Conservation (phyloP, 2,888 invertebrate genomes). For the Papilio gigon region DNA sequence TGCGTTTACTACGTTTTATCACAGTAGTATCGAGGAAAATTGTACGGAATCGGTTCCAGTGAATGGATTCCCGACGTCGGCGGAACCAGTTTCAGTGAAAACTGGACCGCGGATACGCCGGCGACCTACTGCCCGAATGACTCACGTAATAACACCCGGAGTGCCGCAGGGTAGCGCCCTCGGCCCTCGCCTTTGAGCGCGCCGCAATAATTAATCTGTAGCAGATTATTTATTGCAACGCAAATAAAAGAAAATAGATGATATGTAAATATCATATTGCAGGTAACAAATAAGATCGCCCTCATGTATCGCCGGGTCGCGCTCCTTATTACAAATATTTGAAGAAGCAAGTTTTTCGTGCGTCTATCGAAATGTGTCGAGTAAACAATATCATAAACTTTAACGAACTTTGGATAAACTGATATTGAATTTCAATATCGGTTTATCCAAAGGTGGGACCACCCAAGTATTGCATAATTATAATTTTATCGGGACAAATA, state of each 20-base stretch:
- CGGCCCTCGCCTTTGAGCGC: slow-evolving; percentile 2
- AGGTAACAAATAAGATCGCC: neutral
- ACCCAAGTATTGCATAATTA: slow-evolving; percentile 8
- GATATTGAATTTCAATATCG: neutral
- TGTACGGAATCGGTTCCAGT: slow-evolving; percentile 45
- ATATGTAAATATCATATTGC: neutral
- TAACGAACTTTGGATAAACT: neutral
- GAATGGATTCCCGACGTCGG: slow-evolving; percentile 48
- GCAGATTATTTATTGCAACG: slow-evolving; percentile 1
- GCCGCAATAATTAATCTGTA: slow-evolving; percentile 19
- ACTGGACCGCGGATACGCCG: slow-evolving; percentile 53
- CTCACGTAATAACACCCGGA: slow-evolving; percentile 49
- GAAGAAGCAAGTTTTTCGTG: too few relatives aligned
- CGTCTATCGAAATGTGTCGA: too few relatives aligned
- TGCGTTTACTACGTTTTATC: slow-evolving; percentile 16
- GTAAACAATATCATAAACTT: neutral
- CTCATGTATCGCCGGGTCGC: neutral
- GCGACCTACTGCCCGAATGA: slow-evolving; percentile 71
- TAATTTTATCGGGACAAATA: neutral
- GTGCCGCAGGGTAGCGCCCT: slow-evolving; percentile 32
- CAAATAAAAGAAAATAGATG: neutral
- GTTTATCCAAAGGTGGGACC: neutral
- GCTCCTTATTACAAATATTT: too few relatives aligned
- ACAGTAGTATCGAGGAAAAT: slow-evolving; percentile 50
- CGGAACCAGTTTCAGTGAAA: slow-evolving; percentile 56